These are phyloP conservation scores for Protomyctophum bolini DNA, from an alignment of 2,113 vertebrate species.

Conservation along the genomic window DNA sequence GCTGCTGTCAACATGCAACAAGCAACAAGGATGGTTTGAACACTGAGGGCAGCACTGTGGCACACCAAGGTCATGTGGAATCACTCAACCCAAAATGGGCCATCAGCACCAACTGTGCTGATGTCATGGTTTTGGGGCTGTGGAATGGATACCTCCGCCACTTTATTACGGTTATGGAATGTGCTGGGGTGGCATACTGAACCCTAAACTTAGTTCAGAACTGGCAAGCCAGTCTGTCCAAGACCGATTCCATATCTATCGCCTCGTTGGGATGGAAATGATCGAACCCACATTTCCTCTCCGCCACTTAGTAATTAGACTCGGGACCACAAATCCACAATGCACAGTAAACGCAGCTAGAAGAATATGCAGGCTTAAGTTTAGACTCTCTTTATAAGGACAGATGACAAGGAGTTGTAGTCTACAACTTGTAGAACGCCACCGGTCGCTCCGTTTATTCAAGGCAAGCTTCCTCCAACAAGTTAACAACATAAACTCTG, in stretches of 20 bases:
- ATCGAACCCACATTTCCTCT: not conserved
- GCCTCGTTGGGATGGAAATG: not conserved
- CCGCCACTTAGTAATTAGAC: not conserved
- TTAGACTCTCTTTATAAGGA: too few relatives aligned
- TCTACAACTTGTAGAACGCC: too few relatives aligned
- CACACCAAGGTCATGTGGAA: conserved; percentile 58
- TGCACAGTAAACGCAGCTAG: not conserved
- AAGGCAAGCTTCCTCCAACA: too few relatives aligned
- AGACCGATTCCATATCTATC: not conserved
- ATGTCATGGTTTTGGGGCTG: conserved; percentile 44
- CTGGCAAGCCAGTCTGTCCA: not conserved
- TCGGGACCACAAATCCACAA: not conserved
- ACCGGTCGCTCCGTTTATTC: too few relatives aligned
- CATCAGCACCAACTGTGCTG: conserved; percentile 44
- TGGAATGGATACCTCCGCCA: conserved; percentile 50
- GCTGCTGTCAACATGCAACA: conserved; percentile 65
- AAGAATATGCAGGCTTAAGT: too few relatives aligned
- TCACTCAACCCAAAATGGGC: conserved; percentile 65
- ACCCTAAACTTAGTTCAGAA: not conserved
- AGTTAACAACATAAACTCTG: too few relatives aligned
- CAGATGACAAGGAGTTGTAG: too few relatives aligned
- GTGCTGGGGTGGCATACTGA: not conserved
- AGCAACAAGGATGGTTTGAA: conserved; percentile 60
- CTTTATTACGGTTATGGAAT: conserved; percentile 14
- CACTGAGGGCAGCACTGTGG: conserved; percentile 56